A percentile compares a stretch with the other conserved stretches of the same genome.
phyloP scores from a whole-genome alignment of 2,113 vertebrate genomes.

The Percina caprodes region DNA sequence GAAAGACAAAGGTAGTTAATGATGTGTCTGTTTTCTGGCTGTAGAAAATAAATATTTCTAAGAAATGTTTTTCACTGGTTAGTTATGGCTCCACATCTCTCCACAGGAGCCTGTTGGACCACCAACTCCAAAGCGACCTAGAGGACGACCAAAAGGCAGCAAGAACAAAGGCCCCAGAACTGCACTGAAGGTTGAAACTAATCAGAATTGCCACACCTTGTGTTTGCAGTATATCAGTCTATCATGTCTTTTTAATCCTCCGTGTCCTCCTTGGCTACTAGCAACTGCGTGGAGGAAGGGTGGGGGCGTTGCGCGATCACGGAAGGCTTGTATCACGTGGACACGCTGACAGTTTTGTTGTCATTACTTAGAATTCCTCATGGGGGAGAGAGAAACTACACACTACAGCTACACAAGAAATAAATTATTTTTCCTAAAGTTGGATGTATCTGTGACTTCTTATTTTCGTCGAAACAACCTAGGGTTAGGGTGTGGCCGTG shows the following conservation, averaged over 20 bases:
- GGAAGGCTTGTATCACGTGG: no score
- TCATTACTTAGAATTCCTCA: no score
- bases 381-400: no score
- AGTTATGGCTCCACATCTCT: constrained; percentile 30
- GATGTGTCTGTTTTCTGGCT: background rate
- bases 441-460: background rate
- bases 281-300: no score
- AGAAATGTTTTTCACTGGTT: background rate
- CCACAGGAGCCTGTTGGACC: constrained; percentile 83
- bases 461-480: background rate
- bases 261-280: no score
- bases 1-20: background rate
- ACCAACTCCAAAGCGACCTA: constrained; percentile 84
- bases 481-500: no score
- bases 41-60: background rate
- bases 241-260: no score
- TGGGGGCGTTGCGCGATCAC: no score
- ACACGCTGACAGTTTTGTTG: no score
- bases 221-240: background rate
- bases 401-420: background rate
- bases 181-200: constrained; percentile 78
- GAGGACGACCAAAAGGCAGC: constrained; percentile 86
- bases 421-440: background rate
- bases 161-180: constrained; percentile 83
- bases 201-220: background rate